phyloP scores from a whole-genome alignment of 2,888 invertebrate species.

The Tridacna crocea region DNA sequence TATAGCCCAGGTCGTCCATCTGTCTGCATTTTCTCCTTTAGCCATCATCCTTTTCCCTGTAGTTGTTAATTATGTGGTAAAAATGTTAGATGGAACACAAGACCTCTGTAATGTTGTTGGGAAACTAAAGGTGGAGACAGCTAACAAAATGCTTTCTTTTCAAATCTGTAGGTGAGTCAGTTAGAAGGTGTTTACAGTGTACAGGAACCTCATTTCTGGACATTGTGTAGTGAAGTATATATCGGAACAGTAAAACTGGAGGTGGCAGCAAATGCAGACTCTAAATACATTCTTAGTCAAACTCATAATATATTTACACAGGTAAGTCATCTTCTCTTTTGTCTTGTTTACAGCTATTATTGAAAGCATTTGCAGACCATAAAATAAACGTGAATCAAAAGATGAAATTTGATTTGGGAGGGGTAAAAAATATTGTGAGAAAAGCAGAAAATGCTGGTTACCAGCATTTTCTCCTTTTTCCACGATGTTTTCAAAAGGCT shows the following conservation, averaged over 20 bases:
- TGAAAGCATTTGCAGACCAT: too few relatives aligned
- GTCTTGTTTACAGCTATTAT: too few relatives aligned
- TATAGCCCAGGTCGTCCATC: too few relatives aligned
- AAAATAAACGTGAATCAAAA: too few relatives aligned
- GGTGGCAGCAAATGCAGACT: slow-evolving; percentile 96
- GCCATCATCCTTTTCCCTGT: neutral
- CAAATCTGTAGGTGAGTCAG: slow-evolving; percentile 86
- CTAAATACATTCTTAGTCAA: slow-evolving; percentile 95
- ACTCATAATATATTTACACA: slow-evolving; percentile 97
- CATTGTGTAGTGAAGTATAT: slow-evolving; percentile 96
- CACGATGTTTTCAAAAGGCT: too few relatives aligned
- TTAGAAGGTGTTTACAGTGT: slow-evolving; percentile 97
- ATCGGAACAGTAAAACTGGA: slow-evolving; percentile 97
- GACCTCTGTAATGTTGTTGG: neutral
- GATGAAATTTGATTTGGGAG: too few relatives aligned
- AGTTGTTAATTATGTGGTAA: neutral
- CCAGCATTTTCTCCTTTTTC: too few relatives aligned
- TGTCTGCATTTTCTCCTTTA: too few relatives aligned
- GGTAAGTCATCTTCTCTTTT: slow-evolving; percentile 69
- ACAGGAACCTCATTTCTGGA: slow-evolving; percentile 99
- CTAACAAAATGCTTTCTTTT: neutral
- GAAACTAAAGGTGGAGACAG: neutral
- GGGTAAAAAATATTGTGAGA: too few relatives aligned
- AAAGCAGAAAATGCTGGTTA: too few relatives aligned
- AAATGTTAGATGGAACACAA: neutral